Percentiles rank a stretch among this genome's conserved stretches.
These are phyloP conservation scores for Zaprionus lineosus DNA, from an alignment of 2,888 invertebrate species.

Conservation along the genomic window DNA sequence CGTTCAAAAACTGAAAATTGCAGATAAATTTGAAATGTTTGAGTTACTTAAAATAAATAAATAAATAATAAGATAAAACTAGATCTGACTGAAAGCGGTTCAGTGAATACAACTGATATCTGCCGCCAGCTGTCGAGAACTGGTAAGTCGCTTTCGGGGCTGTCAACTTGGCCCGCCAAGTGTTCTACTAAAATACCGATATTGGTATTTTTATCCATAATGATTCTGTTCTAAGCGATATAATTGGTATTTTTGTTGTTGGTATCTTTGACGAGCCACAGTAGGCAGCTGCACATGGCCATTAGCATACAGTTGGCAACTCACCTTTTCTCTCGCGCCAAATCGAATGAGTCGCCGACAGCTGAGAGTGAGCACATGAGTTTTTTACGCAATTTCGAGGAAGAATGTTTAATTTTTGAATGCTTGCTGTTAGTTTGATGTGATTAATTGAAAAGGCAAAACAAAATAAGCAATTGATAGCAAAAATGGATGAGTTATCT, in stretches of 20 bases:
- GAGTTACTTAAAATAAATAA: not conserved
- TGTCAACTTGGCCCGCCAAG: too few relatives aligned
- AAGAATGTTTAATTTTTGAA: too few relatives aligned
- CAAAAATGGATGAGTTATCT: constrained; percentile 50
- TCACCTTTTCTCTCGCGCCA: constrained; percentile 25
- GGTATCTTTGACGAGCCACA: too few relatives aligned
- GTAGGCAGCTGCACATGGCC: constrained; percentile 9
- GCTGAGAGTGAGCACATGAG: not conserved
- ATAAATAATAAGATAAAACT: constrained; percentile 10
- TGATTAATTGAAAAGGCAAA: not conserved
- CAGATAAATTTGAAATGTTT: not conserved
- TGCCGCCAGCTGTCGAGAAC: constrained; percentile 24
- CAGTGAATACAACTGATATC: too few relatives aligned
- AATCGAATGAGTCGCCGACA: constrained; percentile 2
- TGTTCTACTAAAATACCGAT: too few relatives aligned
- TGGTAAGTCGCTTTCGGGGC: constrained; percentile 23
- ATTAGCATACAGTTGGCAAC: constrained; percentile 36
- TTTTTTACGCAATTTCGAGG: too few relatives aligned
- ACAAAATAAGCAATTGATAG: constrained; percentile 9
- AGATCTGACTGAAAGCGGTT: constrained; percentile 40
- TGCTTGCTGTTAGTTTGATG: too few relatives aligned
- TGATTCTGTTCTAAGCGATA: too few relatives aligned
- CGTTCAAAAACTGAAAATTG: too few relatives aligned
- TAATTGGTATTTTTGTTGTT: too few relatives aligned
- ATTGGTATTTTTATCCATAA: too few relatives aligned